Evolutionary conservation across 2,113 vertebrate species (phyloP).

Genomic region (human (Homo sapiens)): DNA sequence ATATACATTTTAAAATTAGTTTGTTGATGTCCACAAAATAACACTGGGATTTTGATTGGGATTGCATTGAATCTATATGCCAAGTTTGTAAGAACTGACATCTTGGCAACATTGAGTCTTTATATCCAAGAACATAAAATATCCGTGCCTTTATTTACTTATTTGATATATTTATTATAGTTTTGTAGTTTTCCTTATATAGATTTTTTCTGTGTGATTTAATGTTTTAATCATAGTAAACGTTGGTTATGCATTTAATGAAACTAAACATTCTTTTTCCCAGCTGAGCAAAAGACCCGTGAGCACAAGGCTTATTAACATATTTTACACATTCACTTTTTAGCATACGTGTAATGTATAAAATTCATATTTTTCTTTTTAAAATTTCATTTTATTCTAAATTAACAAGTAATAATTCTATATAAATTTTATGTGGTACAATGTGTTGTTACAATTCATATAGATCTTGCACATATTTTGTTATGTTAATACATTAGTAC

Average conservation of each 20-base stretch:
- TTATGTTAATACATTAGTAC: background rate
- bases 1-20: background rate
- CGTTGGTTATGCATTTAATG: background rate
- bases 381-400: background rate
- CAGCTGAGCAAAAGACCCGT: background rate
- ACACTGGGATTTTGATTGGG: background rate
- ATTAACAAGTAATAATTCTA: background rate
- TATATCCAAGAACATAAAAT: background rate
- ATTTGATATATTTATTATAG: background rate
- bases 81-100: background rate
- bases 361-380: background rate
- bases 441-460: background rate
- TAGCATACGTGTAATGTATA: background rate
- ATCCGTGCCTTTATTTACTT: background rate
- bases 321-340: background rate
- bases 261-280: background rate
- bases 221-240: background rate
- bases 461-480: background rate
- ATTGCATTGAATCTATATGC: background rate
- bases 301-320: background rate
- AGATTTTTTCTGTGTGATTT: background rate
- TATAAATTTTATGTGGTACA: background rate
- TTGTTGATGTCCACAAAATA: background rate
- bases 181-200: background rate
- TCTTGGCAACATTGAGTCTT: background rate